Base-by-base conservation (phyloP, 2,797 vertebrate genomes). In the Danio kyathit region DNA sequence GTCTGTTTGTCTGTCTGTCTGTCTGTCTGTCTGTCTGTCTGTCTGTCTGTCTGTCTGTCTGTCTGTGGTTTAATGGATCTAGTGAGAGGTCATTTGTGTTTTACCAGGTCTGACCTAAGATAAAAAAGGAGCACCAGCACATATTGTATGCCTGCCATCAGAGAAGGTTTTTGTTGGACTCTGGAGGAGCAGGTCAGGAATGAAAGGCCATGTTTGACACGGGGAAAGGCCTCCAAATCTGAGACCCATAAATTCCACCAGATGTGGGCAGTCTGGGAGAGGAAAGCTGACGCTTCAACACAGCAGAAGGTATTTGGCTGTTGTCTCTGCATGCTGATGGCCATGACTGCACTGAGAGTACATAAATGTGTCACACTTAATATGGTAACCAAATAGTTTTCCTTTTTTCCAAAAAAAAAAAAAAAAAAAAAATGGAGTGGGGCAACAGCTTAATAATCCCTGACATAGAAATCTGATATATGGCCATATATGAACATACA, bases 161-260 rank as follows among this genome's bases (percentile, higher is more conserved):
- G 51, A 57, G 17, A 8, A 38, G 64, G 11, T 78, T 41, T 76
- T 61, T 80, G 48, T 54, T 73, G 38, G 59, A 71, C 67, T 71
- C 49, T 29, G 16, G 40, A 71, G 66, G 67, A 71, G 19, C 46
- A 71, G 56, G 48, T 71, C 44, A 61, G 43, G 76, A 54, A 79
- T 46, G 4, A 73, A 46, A 13, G 59, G 11, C 60, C 69, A 46
- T 54, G 21, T 64, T 73, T 40, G 57, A 79, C 17, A 71, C 17
- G 4, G n/a, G 8, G 29, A 41, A n/a, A 63, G 19, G 14, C 12
- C 59, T 80, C 49, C 69, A 65, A 73, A 56, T 59, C 48, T 19
- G 40, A 71, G 46, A 51, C 66, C 56, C 10, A 73, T 80, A 80
- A 73, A 80, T 80, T 65, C 19, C 78, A 73, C 48, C 69, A 80